A percentile compares a stretch with the other conserved stretches of the same genome.
Evolutionary conservation across 2,113 vertebrate species (phyloP).

Genomic region (Sitta europaea): DNA sequence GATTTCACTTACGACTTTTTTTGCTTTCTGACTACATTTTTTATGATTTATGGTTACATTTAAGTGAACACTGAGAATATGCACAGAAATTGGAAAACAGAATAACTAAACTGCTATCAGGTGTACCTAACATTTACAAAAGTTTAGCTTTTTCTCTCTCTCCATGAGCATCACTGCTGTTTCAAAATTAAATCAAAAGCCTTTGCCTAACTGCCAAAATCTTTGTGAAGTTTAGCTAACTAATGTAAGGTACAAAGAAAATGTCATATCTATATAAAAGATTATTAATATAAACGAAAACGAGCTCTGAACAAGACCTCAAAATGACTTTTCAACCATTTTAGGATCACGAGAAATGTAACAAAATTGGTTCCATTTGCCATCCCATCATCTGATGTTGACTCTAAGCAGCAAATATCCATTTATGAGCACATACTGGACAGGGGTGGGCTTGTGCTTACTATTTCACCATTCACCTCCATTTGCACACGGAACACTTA

Average conservation of each 20-base stretch:
- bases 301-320: background rate
- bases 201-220: background rate
- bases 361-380: background rate
- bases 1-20: background rate
- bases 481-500: background rate
- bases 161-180: background rate
- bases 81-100: background rate
- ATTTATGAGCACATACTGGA: background rate
- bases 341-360: background rate
- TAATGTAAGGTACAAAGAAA: background rate
- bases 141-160: background rate
- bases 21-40: accelerated
- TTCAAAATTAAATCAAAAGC: background rate
- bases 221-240: background rate
- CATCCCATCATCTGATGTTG: too few species aligned
- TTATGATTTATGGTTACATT: background rate
- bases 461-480: background rate
- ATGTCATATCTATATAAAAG: background rate
- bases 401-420: background rate
- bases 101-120: background rate
- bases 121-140: background rate
- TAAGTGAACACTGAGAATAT: background rate
- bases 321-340: background rate
- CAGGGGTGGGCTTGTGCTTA: accelerated
- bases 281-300: background rate